phyloP scores from a whole-genome alignment of 1,140 invertebrate species.

The Saccostrea cuccullata region DNA sequence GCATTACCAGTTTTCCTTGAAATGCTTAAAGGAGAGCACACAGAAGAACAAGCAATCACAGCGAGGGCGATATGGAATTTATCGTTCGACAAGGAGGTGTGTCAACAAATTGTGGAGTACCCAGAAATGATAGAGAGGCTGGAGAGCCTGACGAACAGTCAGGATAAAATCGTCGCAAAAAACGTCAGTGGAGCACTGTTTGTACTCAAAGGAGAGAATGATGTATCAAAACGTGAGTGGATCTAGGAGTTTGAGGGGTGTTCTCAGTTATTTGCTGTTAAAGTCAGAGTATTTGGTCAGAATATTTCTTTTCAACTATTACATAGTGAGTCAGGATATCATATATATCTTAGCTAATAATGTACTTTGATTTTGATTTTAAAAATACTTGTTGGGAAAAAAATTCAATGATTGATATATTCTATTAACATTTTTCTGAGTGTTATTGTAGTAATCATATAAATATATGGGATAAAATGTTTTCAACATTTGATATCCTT shows the following conservation, averaged over 20 bases:
- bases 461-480: no score
- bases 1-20: conserved; percentile 64
- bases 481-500: no score
- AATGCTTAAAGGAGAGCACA: conserved; percentile 67
- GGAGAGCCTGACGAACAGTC: conserved; percentile 63
- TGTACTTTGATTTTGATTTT: no score
- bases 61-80: conserved; percentile 70
- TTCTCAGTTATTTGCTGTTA: no score
- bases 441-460: no score
- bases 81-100: conserved; percentile 70
- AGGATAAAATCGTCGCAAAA: conserved; percentile 64
- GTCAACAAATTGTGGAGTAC: conserved; percentile 62
- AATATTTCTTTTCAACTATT: no score
- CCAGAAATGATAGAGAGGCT: conserved; percentile 64
- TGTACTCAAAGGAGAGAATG: conserved; percentile 71
- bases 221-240: conserved; percentile 64
- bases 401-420: no score
- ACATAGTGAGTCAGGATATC: no score
- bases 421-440: no score
- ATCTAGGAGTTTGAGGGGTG: background rate
- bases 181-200: conserved; percentile 70
- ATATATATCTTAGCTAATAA: no score
- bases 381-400: no score
- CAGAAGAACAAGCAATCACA: conserved; percentile 64
- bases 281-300: no score